Evolutionary conservation across 2,888 invertebrate genomes (phyloP), one percentile per base, ranked within the genome.

Genomic region (Urechis unicinctus): DNA sequence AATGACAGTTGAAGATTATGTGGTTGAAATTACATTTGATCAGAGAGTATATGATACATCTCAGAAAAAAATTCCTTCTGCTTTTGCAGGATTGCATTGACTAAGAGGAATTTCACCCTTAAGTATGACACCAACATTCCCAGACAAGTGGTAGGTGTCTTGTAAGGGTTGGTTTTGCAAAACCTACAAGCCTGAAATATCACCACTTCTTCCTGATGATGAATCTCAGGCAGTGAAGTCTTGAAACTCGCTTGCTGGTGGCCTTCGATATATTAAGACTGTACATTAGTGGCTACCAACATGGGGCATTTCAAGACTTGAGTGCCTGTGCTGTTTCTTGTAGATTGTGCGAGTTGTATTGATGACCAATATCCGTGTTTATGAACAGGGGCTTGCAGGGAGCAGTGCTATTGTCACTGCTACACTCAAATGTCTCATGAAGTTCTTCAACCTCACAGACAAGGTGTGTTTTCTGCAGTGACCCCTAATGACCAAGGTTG

Each of bases 41-140:
- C n/a, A n/a, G n/a, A n/a, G n/a, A n/a, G n/a, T n/a, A n/a, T n/a
- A n/a, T n/a, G n/a, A n/a, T n/a, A n/a, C n/a, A n/a, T n/a, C n/a
- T n/a, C n/a, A n/a, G n/a, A n/a, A n/a, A n/a, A 45, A 13, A n/a
- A 9, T 36, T 44, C n/a, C n/a, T 41, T 13, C 42, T 51, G 17
- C n/a, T 21, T 29, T 42, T 60, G 21, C 31, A 62, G 62, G 1
- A 62, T 62, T 44, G 58, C 60, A n/a, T 43, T 62, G 3, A 57
- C 58, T 9, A 61, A 56, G 46, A 51, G 60, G 30, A 62, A 62
- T 31, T 62, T 62, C 46, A 60, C 61, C 1, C 36, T 62, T 24
- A 62, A 60, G 43, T 62, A 62, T 47, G 62, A 62, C 54, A 62
- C 62, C 6, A 62, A 61, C 50, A 62, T 62, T 43, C 62, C 62